phyloP scores from a whole-genome alignment of 2,888 invertebrate genomes.

The Apotomis betuletana region DNA sequence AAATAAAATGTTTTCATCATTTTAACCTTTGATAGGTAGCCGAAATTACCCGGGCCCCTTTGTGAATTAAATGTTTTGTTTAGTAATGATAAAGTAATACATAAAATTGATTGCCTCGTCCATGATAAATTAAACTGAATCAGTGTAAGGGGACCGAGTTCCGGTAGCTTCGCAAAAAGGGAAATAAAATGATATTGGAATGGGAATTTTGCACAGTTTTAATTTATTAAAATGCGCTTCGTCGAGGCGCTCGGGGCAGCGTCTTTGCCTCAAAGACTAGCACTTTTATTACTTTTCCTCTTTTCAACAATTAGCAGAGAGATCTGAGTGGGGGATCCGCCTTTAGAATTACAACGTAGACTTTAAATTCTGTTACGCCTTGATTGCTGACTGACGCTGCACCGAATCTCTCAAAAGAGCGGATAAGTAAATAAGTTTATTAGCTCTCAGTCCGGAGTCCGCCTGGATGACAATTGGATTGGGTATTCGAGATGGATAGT shows the following conservation, averaged over 20 bases:
- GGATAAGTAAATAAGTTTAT: conserved; percentile 67
- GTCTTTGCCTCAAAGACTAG: conserved; percentile 78
- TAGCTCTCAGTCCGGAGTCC: conserved; percentile 57
- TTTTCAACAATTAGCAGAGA: conserved; percentile 78
- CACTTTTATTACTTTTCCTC: conserved; percentile 79
- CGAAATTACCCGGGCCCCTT: conserved; percentile 23
- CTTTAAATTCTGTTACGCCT: conserved; percentile 71
- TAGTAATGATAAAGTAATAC: conserved; percentile 55
- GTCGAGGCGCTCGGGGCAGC: conserved; percentile 66
- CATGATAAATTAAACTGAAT: conserved; percentile 64
- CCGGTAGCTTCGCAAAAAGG: conserved; percentile 61
- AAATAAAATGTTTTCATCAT: conserved; percentile 33
- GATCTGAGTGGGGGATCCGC: conserved; percentile 70
- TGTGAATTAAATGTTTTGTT: conserved; percentile 50
- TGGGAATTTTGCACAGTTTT: conserved; percentile 79
- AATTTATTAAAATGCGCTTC: conserved; percentile 81
- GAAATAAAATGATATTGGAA: conserved; percentile 77
- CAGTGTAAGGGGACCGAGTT: conserved; percentile 64
- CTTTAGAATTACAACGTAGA: conserved; percentile 69
- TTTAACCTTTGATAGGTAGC: conserved; percentile 29
- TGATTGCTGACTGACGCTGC: conserved; percentile 59
- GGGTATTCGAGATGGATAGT: conserved; percentile 58
- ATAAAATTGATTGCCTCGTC: conserved; percentile 61
- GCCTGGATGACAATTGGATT: conserved; percentile 67
- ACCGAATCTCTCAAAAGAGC: conserved; percentile 40